Base-by-base conservation (phyloP, 1,140 invertebrate genomes). In the Mylabris phalerata region DNA sequence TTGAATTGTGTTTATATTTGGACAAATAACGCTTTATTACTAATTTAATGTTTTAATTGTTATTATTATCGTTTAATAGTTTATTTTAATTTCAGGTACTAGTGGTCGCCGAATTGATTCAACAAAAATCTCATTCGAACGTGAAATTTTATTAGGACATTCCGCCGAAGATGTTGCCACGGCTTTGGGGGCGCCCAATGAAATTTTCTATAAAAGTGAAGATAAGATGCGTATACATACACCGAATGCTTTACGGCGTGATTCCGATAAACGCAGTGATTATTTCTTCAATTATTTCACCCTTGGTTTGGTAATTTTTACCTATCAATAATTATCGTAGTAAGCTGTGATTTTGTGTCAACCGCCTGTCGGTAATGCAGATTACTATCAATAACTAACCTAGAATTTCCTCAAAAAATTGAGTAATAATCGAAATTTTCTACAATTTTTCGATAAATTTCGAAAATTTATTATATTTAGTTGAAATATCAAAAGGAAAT, bases 211-310 rank as follows among this genome's bases (percentile, higher is more conserved):
- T 76, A 98, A 98, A 78, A 88, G 91, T 25, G 94, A 98, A 75
- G 95, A 98, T 73, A 98, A 98, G 78, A 98, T 98, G 94, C 89
- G 93, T 75, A 98, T 98, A 67, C 95, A 98, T 75, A 87, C 89
- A 60, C 90, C 91, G 13, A 90, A 92, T 69, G 87, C 91, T 10
- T 87, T 92, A 72, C 85, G 88, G 59, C 83, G 87, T 65, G 81
- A 85, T 40, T 80, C 85, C 32, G 86, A 85, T 57, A 85, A 83
- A 50, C 85, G 87, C 50, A 87, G 85, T 50, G 95, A 98, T 75
- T 98, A 93, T 75, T 98, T 98, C 77, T 98, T 93, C 75, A 98
- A 98, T 78, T 98, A 98, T 75, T 95, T 97, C 72, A 96, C 93
- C 0, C 79, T 98, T 52, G 95, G 95, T 63, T 75, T 98, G 77